Percentiles rank a stretch among this genome's conserved stretches.
These are phyloP conservation scores for Gadopsis marmoratus DNA, from an alignment of 2,797 vertebrate species.

Conservation along the genomic window DNA sequence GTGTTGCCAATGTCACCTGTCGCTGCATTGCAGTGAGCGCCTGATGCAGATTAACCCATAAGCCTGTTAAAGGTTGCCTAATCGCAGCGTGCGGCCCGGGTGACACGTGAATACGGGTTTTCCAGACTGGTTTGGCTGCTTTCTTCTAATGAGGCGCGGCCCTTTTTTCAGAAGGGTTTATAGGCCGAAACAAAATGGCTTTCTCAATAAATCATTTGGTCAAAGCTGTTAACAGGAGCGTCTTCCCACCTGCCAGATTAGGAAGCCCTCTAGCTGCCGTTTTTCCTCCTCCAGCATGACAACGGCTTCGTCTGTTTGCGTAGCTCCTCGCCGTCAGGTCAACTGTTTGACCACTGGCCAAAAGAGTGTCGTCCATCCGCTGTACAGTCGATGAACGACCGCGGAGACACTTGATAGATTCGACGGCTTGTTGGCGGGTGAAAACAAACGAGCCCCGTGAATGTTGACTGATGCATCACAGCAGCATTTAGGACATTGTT, in stretches of 20 bases:
- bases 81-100: not conserved
- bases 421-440: not conserved
- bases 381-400: not conserved
- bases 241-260: not conserved
- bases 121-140: not conserved
- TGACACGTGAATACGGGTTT: not conserved
- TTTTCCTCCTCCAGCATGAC: not conserved
- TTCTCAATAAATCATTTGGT: not conserved
- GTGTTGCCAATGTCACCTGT: slow-evolving; percentile 6
- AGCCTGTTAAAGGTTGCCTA: slow-evolving; percentile 51
- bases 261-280: not conserved
- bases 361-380: not conserved
- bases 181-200: not conserved
- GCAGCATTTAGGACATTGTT: not conserved
- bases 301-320: not conserved
- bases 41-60: slow-evolving; percentile 58
- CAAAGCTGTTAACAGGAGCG: not conserved
- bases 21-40: slow-evolving; percentile 29
- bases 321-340: not conserved
- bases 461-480: not conserved
- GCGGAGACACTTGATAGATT: not conserved
- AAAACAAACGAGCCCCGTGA: not conserved
- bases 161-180: not conserved
- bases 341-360: no score
- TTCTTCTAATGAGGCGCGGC: not conserved